phyloP scores from a whole-genome alignment of 1,140 invertebrate genomes.

The Lepidurus couesii region DNA sequence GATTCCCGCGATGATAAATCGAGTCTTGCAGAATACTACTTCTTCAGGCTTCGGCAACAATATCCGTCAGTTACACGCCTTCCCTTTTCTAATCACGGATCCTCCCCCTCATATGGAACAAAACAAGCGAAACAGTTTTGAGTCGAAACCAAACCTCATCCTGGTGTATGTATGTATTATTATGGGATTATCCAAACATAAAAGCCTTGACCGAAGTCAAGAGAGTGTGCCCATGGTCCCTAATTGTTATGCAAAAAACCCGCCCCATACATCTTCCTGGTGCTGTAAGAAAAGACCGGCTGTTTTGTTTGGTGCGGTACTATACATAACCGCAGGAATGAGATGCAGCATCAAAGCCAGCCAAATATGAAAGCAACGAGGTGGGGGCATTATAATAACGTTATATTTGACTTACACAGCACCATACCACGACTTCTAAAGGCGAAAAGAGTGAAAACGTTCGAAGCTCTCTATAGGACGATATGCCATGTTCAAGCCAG shows the following conservation, averaged over 20 bases:
- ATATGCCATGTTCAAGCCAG: not conserved
- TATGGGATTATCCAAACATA: conserved; percentile 4
- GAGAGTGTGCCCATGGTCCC: conserved; percentile 4
- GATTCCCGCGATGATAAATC: not conserved
- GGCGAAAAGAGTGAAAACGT: no score
- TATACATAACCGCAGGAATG: conserved; percentile 3
- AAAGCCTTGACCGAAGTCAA: conserved; percentile 13
- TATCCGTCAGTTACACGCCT: conserved; percentile 3
- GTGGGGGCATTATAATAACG: not conserved
- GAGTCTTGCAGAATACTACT: not conserved
- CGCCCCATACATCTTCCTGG: conserved; percentile 13
- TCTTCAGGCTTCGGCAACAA: conserved; percentile 6
- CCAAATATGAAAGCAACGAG: not conserved
- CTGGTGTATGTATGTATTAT: not conserved
- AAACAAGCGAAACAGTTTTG: not conserved
- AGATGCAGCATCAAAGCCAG: not conserved
- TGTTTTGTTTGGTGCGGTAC: conserved; percentile 8
- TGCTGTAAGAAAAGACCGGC: not conserved
- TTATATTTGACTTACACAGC: conserved; percentile 11
- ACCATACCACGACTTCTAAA: not conserved
- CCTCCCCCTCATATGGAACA: conserved; percentile 8
- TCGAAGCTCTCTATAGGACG: no score
- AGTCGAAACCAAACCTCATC: not conserved
- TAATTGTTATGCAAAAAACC: conserved; percentile 22
- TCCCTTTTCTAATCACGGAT: conserved; percentile 22